Conservation (phyloP, 2,113 vertebrate species). For the Scortum barcoo region DNA sequence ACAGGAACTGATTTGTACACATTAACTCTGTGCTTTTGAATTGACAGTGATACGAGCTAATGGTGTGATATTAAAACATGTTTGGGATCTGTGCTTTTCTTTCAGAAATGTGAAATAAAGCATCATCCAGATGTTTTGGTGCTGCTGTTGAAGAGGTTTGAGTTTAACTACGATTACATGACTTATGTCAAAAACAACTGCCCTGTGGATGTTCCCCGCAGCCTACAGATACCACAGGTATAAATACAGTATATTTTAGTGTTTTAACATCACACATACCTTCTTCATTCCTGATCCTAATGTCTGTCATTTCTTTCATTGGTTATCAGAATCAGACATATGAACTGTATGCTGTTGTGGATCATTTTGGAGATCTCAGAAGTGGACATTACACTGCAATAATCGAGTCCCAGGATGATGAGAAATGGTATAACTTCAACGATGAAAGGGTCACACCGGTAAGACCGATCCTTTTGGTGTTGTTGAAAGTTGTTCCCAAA, state of each 20-base stretch:
- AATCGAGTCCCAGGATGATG: conserved; percentile 63
- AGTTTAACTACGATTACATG: conserved; percentile 65
- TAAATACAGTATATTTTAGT: background rate
- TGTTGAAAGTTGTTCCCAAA: background rate
- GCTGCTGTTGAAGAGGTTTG: conserved; percentile 81
- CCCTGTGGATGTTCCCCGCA: conserved; percentile 51
- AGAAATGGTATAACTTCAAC: conserved; percentile 71
- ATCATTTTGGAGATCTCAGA: conserved; percentile 69
- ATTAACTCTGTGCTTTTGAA: background rate
- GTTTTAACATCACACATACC: background rate
- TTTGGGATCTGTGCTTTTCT: background rate
- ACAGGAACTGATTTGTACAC: background rate
- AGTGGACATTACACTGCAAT: conserved; percentile 71
- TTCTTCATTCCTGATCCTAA: background rate
- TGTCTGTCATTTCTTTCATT: background rate
- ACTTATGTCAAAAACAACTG: conserved; percentile 65
- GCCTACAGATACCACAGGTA: conserved; percentile 48
- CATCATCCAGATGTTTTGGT: conserved; percentile 73
- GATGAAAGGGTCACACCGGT: conserved; percentile 54
- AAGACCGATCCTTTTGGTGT: conserved; percentile 21
- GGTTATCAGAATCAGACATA: conserved; percentile 60
- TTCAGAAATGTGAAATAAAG: conserved; percentile 50
- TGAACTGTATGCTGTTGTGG: conserved; percentile 76
- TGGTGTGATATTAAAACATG: background rate
- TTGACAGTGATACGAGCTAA: background rate